A percentile compares a stretch with the other conserved stretches of the same genome.
These are phyloP conservation scores for Seira ritae DNA, from an alignment of 2,888 invertebrate species.

Conservation along the genomic window DNA sequence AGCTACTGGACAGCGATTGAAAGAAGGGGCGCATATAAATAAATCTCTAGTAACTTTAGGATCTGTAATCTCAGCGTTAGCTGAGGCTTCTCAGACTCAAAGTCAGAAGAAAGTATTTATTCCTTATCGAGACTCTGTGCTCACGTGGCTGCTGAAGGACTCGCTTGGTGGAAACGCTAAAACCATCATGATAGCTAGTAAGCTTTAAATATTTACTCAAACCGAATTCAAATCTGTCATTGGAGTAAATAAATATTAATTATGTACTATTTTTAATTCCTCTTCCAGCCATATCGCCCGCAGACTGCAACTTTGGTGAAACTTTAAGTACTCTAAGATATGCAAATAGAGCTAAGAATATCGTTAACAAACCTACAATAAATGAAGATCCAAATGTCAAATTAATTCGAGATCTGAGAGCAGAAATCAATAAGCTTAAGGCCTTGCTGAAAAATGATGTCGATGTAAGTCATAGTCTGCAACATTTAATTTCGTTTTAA, in stretches of 20 bases:
- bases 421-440: conserved; percentile 89
- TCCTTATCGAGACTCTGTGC: conserved; percentile 91
- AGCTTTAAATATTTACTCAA: conserved; percentile 51
- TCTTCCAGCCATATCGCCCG: conserved; percentile 81
- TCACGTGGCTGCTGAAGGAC: conserved; percentile 92
- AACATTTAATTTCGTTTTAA: background rate
- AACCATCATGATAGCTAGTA: conserved; percentile 91
- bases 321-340: conserved; percentile 90
- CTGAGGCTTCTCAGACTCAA: conserved; percentile 75
- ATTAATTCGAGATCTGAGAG: conserved; percentile 88
- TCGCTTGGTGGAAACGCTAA: conserved; percentile 93
- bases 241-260: background rate
- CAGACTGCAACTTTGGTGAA: conserved; percentile 91
- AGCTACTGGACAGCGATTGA: conserved; percentile 91
- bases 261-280: conserved; percentile 15
- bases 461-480: conserved; percentile 58
- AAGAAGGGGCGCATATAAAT: conserved; percentile 92
- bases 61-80: conserved; percentile 90
- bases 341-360: conserved; percentile 93
- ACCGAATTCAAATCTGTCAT: background rate
- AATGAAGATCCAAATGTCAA: conserved; percentile 94
- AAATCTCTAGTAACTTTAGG: conserved; percentile 92
- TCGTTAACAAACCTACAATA: conserved; percentile 92
- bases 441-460: conserved; percentile 83
- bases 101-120: conserved; percentile 80